These are phyloP conservation scores for Melanaphis sacchari DNA, from an alignment of 1,140 invertebrate species.

Conservation along the genomic window DNA sequence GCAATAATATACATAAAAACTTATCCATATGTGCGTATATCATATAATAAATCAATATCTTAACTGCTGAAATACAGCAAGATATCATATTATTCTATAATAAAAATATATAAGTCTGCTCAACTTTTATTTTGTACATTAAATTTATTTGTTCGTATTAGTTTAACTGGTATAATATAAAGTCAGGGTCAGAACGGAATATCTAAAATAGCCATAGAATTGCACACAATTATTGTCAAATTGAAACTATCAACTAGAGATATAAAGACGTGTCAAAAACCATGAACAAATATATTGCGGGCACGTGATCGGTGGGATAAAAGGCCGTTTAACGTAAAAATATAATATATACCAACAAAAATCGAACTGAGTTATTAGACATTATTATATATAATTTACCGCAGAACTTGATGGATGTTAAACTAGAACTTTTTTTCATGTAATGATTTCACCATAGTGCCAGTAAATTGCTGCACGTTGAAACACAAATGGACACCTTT, in stretches of 20 bases:
- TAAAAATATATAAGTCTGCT: neutral
- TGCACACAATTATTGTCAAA: neutral
- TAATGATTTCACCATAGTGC: neutral
- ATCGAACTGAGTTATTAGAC: constrained; percentile 13
- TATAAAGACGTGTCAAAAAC: neutral
- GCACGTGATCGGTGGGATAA: neutral
- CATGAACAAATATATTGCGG: neutral
- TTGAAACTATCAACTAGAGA: neutral
- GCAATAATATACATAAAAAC: neutral
- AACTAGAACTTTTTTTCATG: neutral
- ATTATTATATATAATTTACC: neutral
- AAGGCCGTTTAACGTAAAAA: neutral
- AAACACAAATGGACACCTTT: neutral
- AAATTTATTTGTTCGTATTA: neutral
- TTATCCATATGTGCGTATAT: neutral
- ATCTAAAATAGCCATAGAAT: neutral
- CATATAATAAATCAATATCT: neutral
- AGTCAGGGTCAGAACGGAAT: neutral
- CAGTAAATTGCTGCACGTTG: neutral
- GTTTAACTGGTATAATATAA: neutral
- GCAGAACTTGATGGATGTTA: neutral
- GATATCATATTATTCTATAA: neutral
- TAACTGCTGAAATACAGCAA: neutral
- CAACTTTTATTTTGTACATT: neutral
- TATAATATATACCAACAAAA: neutral